Evolutionary conservation across 2,113 vertebrate genomes (phyloP).

Genomic region (Gadus macrocephalus): DNA sequence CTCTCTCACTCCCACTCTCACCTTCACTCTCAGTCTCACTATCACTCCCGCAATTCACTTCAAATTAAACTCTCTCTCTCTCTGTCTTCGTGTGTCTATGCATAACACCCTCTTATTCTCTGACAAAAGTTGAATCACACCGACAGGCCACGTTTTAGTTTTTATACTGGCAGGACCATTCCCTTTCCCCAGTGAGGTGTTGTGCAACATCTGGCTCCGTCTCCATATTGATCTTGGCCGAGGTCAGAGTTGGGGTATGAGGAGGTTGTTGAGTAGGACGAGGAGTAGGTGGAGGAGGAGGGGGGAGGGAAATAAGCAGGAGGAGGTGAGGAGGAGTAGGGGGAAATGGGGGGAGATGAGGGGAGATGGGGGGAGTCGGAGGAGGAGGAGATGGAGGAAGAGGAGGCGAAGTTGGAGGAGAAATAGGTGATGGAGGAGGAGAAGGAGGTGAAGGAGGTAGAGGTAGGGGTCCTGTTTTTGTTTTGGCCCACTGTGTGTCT

Average conservation of each 20-base stretch:
- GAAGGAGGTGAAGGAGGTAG: background rate
- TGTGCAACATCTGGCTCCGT: conserved; percentile 65
- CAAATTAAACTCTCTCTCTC: too few relatives aligned
- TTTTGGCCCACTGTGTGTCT: conserved; percentile 58
- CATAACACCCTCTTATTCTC: too few relatives aligned
- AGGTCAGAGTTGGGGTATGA: conserved; percentile 34
- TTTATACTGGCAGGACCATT: conserved; percentile 34
- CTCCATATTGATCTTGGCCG: conserved; percentile 64
- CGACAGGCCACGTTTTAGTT: too few relatives aligned
- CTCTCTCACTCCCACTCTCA: too few relatives aligned
- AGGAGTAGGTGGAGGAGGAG: background rate
- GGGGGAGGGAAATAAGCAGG: background rate
- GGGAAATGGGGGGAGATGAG: background rate
- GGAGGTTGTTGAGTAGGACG: background rate
- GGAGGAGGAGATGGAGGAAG: background rate
- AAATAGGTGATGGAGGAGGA: conserved; percentile 18
- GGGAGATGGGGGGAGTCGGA: background rate
- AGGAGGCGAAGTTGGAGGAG: conserved; percentile 35
- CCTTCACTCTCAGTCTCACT: too few relatives aligned
- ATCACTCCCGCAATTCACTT: too few relatives aligned
- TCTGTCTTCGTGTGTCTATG: too few relatives aligned
- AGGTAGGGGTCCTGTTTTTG: conserved; percentile 37
- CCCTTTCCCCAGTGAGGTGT: conserved; percentile 33
- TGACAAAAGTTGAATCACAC: too few relatives aligned
- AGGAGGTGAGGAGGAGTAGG: background rate